Conservation (phyloP, 2,113 vertebrate species). For the Rousettus leschenaultii region DNA sequence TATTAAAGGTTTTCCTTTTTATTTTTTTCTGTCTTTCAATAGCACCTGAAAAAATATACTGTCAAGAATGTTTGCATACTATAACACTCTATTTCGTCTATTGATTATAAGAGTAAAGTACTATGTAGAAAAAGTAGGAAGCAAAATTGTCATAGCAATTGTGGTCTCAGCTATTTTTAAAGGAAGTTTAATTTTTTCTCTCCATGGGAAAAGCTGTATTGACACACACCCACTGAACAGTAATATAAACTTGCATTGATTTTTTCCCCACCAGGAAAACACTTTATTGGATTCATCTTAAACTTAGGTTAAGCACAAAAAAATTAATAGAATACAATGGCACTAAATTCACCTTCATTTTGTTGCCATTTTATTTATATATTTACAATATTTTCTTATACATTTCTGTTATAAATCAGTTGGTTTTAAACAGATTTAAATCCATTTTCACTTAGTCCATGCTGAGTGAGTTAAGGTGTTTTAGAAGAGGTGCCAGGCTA, state of each 20-base stretch:
- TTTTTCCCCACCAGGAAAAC: neutral
- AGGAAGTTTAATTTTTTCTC: neutral
- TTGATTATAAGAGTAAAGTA: neutral
- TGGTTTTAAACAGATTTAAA: constrained; percentile 28
- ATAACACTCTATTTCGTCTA: neutral
- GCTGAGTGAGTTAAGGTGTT: constrained; percentile 3
- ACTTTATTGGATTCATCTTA: constrained; percentile 27
- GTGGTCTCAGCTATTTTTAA: constrained; percentile 12
- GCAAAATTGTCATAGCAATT: neutral
- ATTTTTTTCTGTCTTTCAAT: neutral
- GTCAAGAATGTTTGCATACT: neutral
- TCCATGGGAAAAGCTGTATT: constrained; percentile 10
- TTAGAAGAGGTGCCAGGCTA: constrained; percentile 19
- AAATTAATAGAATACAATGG: constrained; percentile 39
- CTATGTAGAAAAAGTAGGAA: neutral
- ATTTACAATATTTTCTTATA: neutral
- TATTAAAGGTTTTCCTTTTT: neutral
- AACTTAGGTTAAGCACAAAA: constrained; percentile 13
- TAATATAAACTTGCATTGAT: constrained; percentile 23
- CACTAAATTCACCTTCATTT: constrained; percentile 33
- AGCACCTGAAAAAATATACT: neutral
- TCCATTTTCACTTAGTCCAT: neutral
- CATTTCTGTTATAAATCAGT: neutral
- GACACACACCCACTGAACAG: neutral
- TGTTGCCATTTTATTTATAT: neutral